These are phyloP conservation scores for Podarcis lilfordi DNA, from an alignment of 2,797 vertebrate genomes.

Conservation along the genomic window DNA sequence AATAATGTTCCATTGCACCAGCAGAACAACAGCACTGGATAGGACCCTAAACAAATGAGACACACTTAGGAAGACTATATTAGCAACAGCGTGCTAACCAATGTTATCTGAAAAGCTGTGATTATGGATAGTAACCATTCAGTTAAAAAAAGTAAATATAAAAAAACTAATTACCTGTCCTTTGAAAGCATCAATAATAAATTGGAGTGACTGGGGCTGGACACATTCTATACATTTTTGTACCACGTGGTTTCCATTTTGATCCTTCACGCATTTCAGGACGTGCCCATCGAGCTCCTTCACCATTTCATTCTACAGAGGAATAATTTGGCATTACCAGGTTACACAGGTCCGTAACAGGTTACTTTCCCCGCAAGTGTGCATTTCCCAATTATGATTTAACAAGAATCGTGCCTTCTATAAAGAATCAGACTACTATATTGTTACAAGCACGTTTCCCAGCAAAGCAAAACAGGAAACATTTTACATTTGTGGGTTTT, in stretches of 20 bases:
- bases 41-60: not conserved
- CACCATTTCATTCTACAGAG: constrained; percentile 86
- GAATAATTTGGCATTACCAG: constrained; percentile 22
- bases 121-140: not conserved
- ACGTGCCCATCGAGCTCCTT: constrained; percentile 89
- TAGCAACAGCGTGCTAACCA: not conserved
- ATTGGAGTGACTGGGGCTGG: constrained; percentile 87
- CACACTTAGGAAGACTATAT: not conserved
- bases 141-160: constrained; percentile 27
- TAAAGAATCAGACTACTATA: not conserved
- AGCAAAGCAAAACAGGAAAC: not conserved
- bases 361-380: not conserved
- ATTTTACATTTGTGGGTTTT: not conserved
- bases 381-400: not conserved
- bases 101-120: not conserved
- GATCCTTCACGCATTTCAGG: constrained; percentile 90
- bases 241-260: constrained; percentile 90
- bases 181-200: constrained; percentile 90
- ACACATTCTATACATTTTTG: constrained; percentile 91
- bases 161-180: constrained; percentile 82
- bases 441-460: not conserved
- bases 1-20: too few relatives aligned
- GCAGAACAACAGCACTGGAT: too few relatives aligned
- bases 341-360: constrained; percentile 14
- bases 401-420: not conserved